Conservation (phyloP, 2,888 invertebrate genomes). For the Coleophora deauratella region DNA sequence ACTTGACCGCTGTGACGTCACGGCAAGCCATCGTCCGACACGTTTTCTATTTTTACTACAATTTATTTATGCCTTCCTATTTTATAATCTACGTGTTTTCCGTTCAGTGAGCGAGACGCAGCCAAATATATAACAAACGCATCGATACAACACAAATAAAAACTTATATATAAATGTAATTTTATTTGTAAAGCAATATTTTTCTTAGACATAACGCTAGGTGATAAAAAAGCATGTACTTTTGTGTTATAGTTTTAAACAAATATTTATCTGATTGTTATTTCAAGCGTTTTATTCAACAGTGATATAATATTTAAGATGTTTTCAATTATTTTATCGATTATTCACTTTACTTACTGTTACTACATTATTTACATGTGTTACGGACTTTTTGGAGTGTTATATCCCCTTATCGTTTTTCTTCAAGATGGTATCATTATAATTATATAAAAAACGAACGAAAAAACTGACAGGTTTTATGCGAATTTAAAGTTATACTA, state of each 20-base stretch:
- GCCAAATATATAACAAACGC: slow-evolving; percentile 32
- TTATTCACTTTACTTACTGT: too few relatives aligned
- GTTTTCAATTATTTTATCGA: slow-evolving; percentile 8
- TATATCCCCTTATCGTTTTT: slow-evolving; percentile 30
- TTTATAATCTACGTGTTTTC: slow-evolving; percentile 6
- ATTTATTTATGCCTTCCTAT: too few relatives aligned
- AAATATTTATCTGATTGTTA: slow-evolving; percentile 5
- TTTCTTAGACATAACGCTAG: slow-evolving; percentile 11
- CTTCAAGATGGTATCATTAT: slow-evolving; percentile 40
- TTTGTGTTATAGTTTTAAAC: slow-evolving; percentile 3
- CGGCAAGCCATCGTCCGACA: slow-evolving; percentile 10
- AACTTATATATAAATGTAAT: too few relatives aligned
- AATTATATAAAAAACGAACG: slow-evolving; percentile 37
- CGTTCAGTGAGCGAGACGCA: slow-evolving; percentile 24
- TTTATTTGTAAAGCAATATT: too few relatives aligned
- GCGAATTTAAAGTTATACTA: slow-evolving; percentile 20
- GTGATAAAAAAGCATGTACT: slow-evolving; percentile 8
- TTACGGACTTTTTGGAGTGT: slow-evolving; percentile 34
- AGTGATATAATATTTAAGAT: slow-evolving; percentile 10
- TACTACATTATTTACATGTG: slow-evolving; percentile 1
- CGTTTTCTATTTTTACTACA: slow-evolving; percentile 12
- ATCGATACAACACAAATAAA: slow-evolving; percentile 36
- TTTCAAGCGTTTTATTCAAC: slow-evolving; percentile 4
- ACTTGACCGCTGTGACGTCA: slow-evolving; percentile 11
- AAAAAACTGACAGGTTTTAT: slow-evolving; percentile 26